Evolutionary conservation across 2,113 vertebrate genomes (phyloP).

Genomic region (Potamarius usumacintae): DNA sequence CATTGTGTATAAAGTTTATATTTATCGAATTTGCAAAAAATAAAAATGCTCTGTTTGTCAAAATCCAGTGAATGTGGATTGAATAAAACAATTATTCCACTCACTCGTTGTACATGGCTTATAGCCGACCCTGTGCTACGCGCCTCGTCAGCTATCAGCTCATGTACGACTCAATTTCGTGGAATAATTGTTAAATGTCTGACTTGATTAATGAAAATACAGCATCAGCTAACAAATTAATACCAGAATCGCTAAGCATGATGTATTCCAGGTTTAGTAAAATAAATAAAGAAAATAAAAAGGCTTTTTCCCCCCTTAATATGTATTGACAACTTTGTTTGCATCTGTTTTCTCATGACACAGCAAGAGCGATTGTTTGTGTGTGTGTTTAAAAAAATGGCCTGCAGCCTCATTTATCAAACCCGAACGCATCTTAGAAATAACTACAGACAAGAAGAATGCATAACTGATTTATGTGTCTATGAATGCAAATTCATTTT

Average conservation of each 20-base stretch:
- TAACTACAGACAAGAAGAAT: background rate
- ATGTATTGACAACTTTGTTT: background rate
- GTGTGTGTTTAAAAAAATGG: background rate
- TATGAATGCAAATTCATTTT: background rate
- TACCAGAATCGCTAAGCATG: no score
- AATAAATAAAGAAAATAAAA: background rate
- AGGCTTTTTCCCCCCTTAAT: background rate
- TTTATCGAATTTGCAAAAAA: no score
- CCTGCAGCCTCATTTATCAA: slow-evolving; percentile 6
- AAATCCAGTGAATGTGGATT: no score
- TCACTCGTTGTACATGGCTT: no score
- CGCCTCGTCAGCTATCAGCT: no score
- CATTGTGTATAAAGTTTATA: no score
- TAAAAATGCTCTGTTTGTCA: no score
- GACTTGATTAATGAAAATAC: no score
- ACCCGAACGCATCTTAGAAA: background rate
- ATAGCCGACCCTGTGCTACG: no score
- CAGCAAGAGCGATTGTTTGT: background rate
- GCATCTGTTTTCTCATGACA: background rate
- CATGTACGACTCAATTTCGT: no score
- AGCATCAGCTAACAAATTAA: background rate
- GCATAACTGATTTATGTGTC: background rate
- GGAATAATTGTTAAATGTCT: no score
- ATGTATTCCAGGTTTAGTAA: background rate
- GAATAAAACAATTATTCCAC: no score